Evolutionary conservation across 2,888 invertebrate genomes (phyloP), one percentile per base, ranked within the genome.

Genomic region (Agrotis puta): DNA sequence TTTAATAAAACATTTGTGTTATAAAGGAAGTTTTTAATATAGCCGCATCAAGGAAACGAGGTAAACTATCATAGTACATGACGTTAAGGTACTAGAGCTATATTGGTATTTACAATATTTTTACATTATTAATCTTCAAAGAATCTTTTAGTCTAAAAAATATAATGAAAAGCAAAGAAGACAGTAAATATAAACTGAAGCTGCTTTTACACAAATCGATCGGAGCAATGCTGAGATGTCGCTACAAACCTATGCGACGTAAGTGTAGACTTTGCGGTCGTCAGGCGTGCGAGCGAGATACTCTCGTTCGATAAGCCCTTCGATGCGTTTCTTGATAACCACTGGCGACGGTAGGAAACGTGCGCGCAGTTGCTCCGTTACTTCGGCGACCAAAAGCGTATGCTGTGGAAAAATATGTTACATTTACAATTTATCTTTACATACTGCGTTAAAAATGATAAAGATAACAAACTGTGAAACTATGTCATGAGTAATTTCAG

Each of bases 311-410:
- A 99, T 99, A 90, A 99, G 97, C 79, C 99, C 99, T 96, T 99
- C 99, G 96, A 99, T 99, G 93, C 99, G 98, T 95, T 99, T 99
- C 97, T 99, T 99, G 93, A 99, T 99, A 86, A 99, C 98, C 86
- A 99, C 98, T 67, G 99, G 99, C 88, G 99, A 99, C 81, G 99
- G 99, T 95, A 99, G 97, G 97, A 99, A 99, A 91, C 99, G 97
- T 88, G 98, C 98, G 95, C 98, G 99, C 87, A 99, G 96, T 96
- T 99, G 99, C 93, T 99, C 99, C 75, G 99, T 99, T 84, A 99
- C 99, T 97, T 99, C 99, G 53, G 99, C 98, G 79, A 99, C 99
- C 83, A 99, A 97, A 87, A 99, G 97, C 92, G 99, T 99, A 96
- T 98, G 98, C 98, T 98, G 92, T 14, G 20, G 62, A 63, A 2